These are phyloP conservation scores for Pteronotus mesoamericanus DNA, from an alignment of 2,797 vertebrate genomes.

Conservation along the genomic window DNA sequence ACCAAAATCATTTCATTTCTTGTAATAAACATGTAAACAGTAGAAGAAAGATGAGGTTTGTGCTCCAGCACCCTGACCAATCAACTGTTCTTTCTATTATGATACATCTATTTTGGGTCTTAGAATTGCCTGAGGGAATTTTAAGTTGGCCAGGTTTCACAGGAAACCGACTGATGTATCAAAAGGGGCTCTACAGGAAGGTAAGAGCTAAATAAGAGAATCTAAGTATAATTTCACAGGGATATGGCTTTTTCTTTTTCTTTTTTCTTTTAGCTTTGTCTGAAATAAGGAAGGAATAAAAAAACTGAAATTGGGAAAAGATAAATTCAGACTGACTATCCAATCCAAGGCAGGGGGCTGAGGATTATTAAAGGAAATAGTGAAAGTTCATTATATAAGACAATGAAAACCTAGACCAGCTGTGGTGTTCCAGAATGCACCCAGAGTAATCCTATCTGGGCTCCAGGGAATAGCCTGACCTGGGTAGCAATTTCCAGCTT, in stretches of 20 bases:
- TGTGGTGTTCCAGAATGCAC: conserved; percentile 46
- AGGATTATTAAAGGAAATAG: conserved; percentile 66
- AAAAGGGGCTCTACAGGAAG: not conserved
- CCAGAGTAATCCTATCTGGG: conserved; percentile 46
- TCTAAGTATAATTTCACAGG: not conserved
- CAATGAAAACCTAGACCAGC: conserved; percentile 57
- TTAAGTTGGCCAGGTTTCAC: not conserved
- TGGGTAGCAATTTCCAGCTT: conserved; percentile 61
- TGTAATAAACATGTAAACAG: not conserved
- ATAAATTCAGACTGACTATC: conserved; percentile 47
- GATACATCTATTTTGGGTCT: not conserved
- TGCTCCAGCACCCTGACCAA: not conserved
- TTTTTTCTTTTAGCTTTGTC: not conserved
- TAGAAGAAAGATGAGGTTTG: not conserved
- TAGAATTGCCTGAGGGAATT: not conserved
- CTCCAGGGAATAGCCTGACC: conserved; percentile 62
- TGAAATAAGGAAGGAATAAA: conserved; percentile 42
- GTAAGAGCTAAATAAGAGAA: conserved; percentile 28
- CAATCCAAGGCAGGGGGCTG: conserved; percentile 5
- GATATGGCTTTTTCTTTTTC: not conserved
- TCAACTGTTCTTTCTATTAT: conserved; percentile 2
- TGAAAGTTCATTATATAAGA: conserved; percentile 60
- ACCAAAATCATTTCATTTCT: not conserved
- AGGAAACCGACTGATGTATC: not conserved
- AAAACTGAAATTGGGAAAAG: conserved; percentile 43